Evolutionary conservation across 1,140 invertebrate species (phyloP), one percentile per base, ranked within the genome.

Genomic region (Ridgeia piscesae): DNA sequence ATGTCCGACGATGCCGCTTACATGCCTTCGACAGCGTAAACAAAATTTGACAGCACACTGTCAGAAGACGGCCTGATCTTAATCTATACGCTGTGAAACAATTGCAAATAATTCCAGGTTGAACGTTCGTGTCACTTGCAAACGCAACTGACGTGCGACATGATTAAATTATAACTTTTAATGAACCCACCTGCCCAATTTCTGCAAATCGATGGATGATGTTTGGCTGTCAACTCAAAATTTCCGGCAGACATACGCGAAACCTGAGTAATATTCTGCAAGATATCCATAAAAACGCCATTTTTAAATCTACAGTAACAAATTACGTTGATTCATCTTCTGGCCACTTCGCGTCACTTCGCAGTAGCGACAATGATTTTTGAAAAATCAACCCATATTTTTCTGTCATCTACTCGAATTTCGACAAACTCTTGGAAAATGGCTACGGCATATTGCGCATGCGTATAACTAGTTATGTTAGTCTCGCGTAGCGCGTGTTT

Each of bases 151-250:
- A 8, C 58, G 27, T 77, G 58, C 58, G 58, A 31, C 58, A 77
- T 77, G 58, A 77, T 77, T 77, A 77, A 77, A 77, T 77, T 77
- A 77, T 77, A 77, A 77, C 58, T 77, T 77, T 77, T 77, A 77
- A 77, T 77, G 58, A 77, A 77, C 58, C 58, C 58, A 77, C 58
- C 58, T 77, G 58, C 17, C 58, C 58, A 77, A 77, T 77, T 77
- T 77, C 58, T 77, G 2, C 58, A 77, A 77, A 77, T 77, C 58
- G 58, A 77, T 77, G 58, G 58, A 77, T 77, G 58, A 77, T 77
- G 58, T 77, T 77, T 77, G 58, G 58, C 58, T 77, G 58, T 77
- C 58, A 77, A 77, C 58, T 77, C 0, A 77, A 77, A 77, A 77
- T 77, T 77, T 77, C 58, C 58, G 58, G 58, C 58, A 77, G 17